Percentiles rank a stretch among this genome's conserved stretches.
phyloP scores from a whole-genome alignment of 2,113 vertebrate species.

The Bothrops jararaca region DNA sequence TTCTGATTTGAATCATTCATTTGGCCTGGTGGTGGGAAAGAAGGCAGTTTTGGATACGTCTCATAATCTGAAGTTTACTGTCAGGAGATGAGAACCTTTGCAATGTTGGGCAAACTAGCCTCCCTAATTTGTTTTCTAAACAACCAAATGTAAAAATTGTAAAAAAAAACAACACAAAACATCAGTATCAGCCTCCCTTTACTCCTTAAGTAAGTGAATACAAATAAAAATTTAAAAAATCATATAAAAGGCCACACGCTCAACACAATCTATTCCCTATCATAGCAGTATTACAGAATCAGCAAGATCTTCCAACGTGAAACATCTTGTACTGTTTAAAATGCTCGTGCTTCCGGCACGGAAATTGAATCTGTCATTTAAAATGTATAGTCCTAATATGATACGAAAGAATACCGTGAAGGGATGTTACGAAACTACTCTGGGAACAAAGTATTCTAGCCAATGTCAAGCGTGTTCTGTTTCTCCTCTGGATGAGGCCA shows the following conservation, averaged over 20 bases:
- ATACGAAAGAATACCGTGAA: not conserved
- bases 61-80: not conserved
- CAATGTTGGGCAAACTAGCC: not conserved
- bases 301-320: not conserved
- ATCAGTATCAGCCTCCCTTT: not conserved
- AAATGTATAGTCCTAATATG: not conserved
- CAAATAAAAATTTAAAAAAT: not conserved
- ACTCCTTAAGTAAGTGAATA: not conserved
- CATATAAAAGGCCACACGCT: not conserved
- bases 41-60: not conserved
- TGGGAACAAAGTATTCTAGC: not conserved
- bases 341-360: not conserved
- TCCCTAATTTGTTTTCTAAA: too few species aligned
- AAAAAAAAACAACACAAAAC: too few species aligned
- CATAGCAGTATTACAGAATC: not conserved
- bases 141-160: too few species aligned
- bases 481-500: not conserved
- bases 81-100: not conserved
- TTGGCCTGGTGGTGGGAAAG: not conserved
- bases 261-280: not conserved
- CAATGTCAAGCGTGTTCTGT: not conserved
- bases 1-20: not conserved
- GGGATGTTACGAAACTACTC: not conserved
- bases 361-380: not conserved
- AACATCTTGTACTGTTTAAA: not conserved